A percentile compares a stretch with the other conserved stretches of the same genome.
phyloP scores from a whole-genome alignment of 2,797 vertebrate genomes.

The Bucorvus abyssinicus region DNA sequence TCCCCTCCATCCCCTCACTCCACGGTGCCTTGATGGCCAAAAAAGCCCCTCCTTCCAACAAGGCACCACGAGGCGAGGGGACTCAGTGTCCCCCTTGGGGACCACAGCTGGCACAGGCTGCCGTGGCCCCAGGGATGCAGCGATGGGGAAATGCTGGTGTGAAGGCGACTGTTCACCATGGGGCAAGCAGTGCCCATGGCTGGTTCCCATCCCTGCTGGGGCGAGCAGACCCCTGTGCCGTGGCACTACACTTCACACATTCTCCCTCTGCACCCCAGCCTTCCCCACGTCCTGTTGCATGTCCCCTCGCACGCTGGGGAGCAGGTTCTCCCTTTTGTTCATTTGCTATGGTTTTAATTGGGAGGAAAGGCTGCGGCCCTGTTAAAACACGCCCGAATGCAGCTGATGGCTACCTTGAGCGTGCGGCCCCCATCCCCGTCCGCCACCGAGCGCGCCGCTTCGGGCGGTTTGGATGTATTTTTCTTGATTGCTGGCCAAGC shows the following conservation, averaged over 20 bases:
- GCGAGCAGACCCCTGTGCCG: not conserved
- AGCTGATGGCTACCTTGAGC: not conserved
- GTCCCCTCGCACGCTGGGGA: accelerated
- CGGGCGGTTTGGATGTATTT: constrained; percentile 60
- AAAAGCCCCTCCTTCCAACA: not conserved
- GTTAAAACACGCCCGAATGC: not conserved
- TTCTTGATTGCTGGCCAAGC: constrained; percentile 66
- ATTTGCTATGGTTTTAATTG: not conserved
- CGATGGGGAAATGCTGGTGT: not conserved
- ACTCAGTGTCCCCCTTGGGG: not conserved
- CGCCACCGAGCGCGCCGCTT: not conserved
- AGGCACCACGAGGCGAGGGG: not conserved
- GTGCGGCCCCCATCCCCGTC: not conserved
- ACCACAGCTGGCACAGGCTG: not conserved
- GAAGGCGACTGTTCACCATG: accelerated
- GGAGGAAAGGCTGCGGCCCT: not conserved
- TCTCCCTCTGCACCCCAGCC: not conserved
- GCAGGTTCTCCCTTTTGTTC: not conserved
- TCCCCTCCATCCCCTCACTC: accelerated
- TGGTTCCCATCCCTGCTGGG: not conserved
- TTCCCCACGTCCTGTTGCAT: not conserved
- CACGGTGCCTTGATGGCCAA: not conserved
- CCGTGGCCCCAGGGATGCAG: accelerated
- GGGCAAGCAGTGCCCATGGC: accelerated
- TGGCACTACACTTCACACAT: not conserved